A percentile compares a stretch with the other conserved stretches of the same genome.
Conservation (phyloP, 2,888 invertebrate species). For the Sesia apiformis region DNA sequence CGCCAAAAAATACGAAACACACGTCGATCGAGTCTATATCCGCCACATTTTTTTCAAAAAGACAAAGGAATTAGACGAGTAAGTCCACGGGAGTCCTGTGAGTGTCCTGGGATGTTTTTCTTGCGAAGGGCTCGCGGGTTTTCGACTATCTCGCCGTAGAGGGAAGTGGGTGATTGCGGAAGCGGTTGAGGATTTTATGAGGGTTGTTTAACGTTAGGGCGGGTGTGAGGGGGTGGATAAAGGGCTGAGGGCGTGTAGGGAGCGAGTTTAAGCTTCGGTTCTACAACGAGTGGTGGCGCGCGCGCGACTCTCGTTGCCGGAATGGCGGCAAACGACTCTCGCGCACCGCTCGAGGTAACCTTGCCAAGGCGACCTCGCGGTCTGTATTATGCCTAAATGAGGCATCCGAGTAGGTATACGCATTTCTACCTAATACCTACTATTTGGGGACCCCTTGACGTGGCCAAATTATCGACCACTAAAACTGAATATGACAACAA, state of each 20-base stretch:
- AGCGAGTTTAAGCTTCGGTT: constrained; percentile 1
- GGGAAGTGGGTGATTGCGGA: too few relatives aligned
- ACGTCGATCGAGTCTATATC: constrained; percentile 1
- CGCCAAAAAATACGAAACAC: constrained; percentile 4
- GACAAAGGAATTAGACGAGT: constrained; percentile 1
- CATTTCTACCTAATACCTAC: constrained; percentile 18
- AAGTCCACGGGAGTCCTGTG: neutral
- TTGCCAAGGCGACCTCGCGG: constrained; percentile 30
- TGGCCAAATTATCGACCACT: too few relatives aligned
- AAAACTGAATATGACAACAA: too few relatives aligned
- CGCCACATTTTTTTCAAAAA: constrained; percentile 2
- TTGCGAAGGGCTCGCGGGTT: constrained; percentile 4
- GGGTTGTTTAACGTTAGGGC: constrained; percentile 4
- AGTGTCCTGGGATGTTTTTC: constrained; percentile 2
- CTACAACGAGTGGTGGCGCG: constrained; percentile 24
- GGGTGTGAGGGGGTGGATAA: constrained; percentile 5
- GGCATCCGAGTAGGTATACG: constrained; percentile 25
- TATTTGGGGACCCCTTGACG: neutral
- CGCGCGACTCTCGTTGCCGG: constrained; percentile 36
- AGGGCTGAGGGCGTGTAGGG: constrained; percentile 7
- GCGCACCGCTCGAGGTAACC: constrained; percentile 24
- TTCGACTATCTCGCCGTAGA: too few relatives aligned
- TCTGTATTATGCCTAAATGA: constrained; percentile 41
- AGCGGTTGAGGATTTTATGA: constrained; percentile 9
- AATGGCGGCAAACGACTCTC: constrained; percentile 33